phyloP scores from a whole-genome alignment of 2,797 vertebrate genomes.

The Enteromius thamalakanensis region DNA sequence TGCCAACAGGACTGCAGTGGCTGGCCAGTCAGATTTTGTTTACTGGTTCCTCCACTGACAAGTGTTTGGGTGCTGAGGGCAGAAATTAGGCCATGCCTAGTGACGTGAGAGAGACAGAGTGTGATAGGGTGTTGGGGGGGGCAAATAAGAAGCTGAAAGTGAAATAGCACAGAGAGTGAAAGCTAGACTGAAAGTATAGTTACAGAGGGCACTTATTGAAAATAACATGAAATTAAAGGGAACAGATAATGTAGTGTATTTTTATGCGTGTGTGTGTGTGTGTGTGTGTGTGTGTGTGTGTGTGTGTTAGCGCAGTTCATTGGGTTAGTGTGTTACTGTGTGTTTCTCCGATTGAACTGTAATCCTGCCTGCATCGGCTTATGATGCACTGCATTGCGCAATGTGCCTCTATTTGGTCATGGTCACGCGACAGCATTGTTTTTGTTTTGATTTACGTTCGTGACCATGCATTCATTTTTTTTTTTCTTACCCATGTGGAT shows the following conservation, averaged over 20 bases:
- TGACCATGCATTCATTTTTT: background rate
- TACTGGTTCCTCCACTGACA: constrained; percentile 66
- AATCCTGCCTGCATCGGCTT: constrained; percentile 34
- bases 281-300: constrained; percentile 12
- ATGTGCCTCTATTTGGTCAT: constrained; percentile 34
- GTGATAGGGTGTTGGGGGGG: background rate
- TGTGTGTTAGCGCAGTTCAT: constrained; percentile 50
- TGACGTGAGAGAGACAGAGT: constrained; percentile 46
- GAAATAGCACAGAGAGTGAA: constrained; percentile 1
- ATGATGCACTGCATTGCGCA: constrained; percentile 57
- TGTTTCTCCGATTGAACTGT: constrained; percentile 41
- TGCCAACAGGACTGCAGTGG: constrained; percentile 64
- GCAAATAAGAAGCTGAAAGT: constrained; percentile 16
- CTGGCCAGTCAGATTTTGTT: constrained; percentile 64
- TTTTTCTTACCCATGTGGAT: constrained; percentile 17
- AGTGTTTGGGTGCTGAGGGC: constrained; percentile 67
- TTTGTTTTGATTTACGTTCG: constrained; percentile 48
- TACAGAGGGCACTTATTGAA: constrained; percentile 1
- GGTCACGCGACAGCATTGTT: constrained; percentile 38
- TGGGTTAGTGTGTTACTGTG: constrained; percentile 56
- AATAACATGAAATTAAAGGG: background rate
- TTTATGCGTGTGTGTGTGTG: constrained; percentile 31
- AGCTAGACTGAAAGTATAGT: background rate
- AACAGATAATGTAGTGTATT: background rate
- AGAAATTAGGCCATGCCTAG: constrained; percentile 67